Base-by-base conservation (phyloP, 2,888 invertebrate genomes). In the Lepidonotus clava region DNA sequence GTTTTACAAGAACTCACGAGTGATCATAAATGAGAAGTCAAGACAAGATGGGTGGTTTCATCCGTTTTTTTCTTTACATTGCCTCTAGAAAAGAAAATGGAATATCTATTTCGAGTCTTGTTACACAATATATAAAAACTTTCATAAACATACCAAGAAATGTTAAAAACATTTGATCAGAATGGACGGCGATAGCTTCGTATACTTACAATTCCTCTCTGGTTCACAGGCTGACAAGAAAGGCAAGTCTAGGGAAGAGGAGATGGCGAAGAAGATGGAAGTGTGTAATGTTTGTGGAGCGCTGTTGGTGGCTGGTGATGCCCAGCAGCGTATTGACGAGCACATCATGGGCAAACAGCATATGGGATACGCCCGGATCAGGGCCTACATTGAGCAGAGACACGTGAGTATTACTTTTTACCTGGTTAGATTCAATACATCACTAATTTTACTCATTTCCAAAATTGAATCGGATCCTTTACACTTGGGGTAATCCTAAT, bases 291-390 rank as follows among this genome's bases (percentile, higher is more conserved):
- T 98, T 0, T 99, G 99, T 94, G 99, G 99, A 0, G 99, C 99
- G 8, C 98, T 99, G 94, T 96, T 99, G n/a, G 99, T 99, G 91
- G 98, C 99, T 11, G 99, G 98, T 11, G 99, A 99, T 95, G 99
- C 99, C 1, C 99, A 98, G 92, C 98, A 98, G 93, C 96, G 99
- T 88, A 97, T 99, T 87, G 99, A 99, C 92, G 99, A 99, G 94
- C 99, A 99, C 95, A 95, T 99, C 86, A 98, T 98, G 96, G 99
- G 99, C 41, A 99, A 99, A 95, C 99, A 99, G 94, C 99, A 99
- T 95, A 97, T 98, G 89, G 99, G 99, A 93, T 98, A 96, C 95
- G 96, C 96, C 5, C 84, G 84, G 24, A 87, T 89, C 34, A 90
- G 93, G 61, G 90, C 92, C 18, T 92, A 91, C 88, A 91, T 94